phyloP scores from a whole-genome alignment of 1,140 invertebrate genomes.

The Scaptomyza graminum region DNA sequence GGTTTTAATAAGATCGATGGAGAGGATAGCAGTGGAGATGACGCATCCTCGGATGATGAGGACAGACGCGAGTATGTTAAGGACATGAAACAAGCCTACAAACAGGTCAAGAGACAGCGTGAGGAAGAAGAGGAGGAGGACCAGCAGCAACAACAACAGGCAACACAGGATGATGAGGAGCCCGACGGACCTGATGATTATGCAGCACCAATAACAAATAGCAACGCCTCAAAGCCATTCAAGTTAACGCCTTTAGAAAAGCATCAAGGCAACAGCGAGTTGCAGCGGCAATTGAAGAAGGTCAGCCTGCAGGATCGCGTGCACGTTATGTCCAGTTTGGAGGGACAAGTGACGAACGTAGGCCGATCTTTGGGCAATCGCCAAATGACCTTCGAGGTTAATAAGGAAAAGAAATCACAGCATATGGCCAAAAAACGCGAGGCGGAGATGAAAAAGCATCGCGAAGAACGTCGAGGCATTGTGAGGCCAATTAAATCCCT shows the following conservation, averaged over 20 bases:
- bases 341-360: constrained; percentile 86
- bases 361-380: constrained; percentile 87
- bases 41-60: constrained; percentile 90
- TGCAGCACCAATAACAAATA: constrained; percentile 42
- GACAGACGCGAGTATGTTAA: constrained; percentile 91
- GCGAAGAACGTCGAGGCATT: constrained; percentile 89
- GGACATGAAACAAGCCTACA: constrained; percentile 91
- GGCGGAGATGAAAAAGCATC: constrained; percentile 86
- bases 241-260: constrained; percentile 54
- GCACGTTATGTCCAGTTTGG: constrained; percentile 85
- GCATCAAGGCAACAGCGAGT: constrained; percentile 38
- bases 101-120: constrained; percentile 82
- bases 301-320: constrained; percentile 89
- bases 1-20: constrained; percentile 71
- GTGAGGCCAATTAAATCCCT: constrained; percentile 87
- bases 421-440: constrained; percentile 83
- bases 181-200: constrained; percentile 35
- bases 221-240: constrained; percentile 33
- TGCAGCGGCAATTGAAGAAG: constrained; percentile 84
- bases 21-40: constrained; percentile 62
- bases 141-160: constrained; percentile 23
- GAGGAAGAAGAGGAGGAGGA: constrained; percentile 82
- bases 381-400: constrained; percentile 90
- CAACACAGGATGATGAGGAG: constrained; percentile 28
- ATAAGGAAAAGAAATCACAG: constrained; percentile 85